Base-by-base conservation (phyloP, 2,888 invertebrate genomes). In the Kryphioiulus occultus region DNA sequence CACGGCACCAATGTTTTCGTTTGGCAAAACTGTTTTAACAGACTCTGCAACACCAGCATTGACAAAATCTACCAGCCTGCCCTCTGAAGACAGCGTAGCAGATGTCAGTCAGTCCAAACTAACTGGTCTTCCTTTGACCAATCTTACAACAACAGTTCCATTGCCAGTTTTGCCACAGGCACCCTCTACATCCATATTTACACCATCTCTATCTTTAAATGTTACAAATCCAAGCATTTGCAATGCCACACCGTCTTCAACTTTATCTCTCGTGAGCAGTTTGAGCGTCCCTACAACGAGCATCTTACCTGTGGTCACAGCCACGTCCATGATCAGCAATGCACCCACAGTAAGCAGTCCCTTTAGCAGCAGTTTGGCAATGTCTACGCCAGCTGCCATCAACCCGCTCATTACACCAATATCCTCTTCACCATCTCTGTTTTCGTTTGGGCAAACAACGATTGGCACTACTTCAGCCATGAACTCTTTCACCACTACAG, bases 341-440 rank as follows among this genome's bases (percentile, higher is more conserved):
- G n/a, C 53, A 59, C n/a, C 53, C n/a, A n/a, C 53, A n/a, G n/a
- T 59, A n/a, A 59, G n/a, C 53, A 59, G n/a, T n/a, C 53, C 53
- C n/a, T 59, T 59, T 59, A 59, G n/a, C 53, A 59, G 2, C 2
- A 59, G n/a, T 59, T 59, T 59, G 12, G 53, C 7, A n/a, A 59
- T 59, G 53, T 59, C 53, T n/a, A 59, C 53, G 53, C 53, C 19
- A 2, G 53, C 53, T 59, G 53, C 1, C 17, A n/a, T n/a, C 53
- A 59, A n/a, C 17, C 35, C 35, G 7, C 53, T 59, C 19, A n/a
- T 59, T 59, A n/a, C 19, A 1, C 53, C 53, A 59, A n/a, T 59
- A n/a, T n/a, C 53, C 9, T 59, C 53, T n/a, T 17, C 53, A 59
- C 53, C 53, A 59, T n/a, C 53, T 59, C n/a, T n/a, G 17, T 59